phyloP scores from a whole-genome alignment of 2,113 vertebrate species.

The Anguilla rostrata region DNA sequence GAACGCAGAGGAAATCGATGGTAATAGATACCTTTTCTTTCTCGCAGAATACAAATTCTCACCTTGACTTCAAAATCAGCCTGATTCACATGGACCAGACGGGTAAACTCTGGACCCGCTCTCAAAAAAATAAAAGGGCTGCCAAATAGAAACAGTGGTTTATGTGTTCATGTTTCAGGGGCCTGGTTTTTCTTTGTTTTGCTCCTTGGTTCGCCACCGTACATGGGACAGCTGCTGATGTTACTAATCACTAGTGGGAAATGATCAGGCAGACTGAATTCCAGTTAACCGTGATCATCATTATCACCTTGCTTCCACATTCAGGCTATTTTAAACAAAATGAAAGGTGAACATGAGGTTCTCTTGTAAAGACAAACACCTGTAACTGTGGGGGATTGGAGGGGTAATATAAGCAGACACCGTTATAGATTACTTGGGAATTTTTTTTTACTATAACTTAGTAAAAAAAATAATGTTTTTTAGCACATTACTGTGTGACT shows the following conservation, averaged over 20 bases:
- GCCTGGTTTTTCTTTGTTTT: neutral
- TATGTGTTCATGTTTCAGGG: neutral
- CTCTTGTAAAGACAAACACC: neutral
- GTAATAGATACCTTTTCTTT: constrained; percentile 33
- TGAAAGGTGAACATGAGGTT: neutral
- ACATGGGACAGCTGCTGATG: neutral
- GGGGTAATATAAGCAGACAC: neutral
- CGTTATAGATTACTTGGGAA: neutral
- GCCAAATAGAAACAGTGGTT: neutral
- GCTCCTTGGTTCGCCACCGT: neutral
- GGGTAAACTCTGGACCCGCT: neutral
- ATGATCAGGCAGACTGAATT: neutral
- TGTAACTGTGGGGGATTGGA: neutral
- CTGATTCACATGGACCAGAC: neutral
- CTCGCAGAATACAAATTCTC: constrained; percentile 12
- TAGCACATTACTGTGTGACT: too few species aligned
- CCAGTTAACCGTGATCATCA: neutral
- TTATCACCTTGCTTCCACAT: neutral
- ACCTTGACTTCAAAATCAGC: neutral
- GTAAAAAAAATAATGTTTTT: too few species aligned
- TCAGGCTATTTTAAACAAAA: neutral
- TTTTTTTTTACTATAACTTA: neutral
- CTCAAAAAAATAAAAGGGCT: neutral
- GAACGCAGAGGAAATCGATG: constrained; percentile 32
- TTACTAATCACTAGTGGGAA: neutral